Percentiles rank a stretch among this genome's conserved stretches.
Conservation (phyloP, 2,797 vertebrate species). For the Iguana delicatissima region DNA sequence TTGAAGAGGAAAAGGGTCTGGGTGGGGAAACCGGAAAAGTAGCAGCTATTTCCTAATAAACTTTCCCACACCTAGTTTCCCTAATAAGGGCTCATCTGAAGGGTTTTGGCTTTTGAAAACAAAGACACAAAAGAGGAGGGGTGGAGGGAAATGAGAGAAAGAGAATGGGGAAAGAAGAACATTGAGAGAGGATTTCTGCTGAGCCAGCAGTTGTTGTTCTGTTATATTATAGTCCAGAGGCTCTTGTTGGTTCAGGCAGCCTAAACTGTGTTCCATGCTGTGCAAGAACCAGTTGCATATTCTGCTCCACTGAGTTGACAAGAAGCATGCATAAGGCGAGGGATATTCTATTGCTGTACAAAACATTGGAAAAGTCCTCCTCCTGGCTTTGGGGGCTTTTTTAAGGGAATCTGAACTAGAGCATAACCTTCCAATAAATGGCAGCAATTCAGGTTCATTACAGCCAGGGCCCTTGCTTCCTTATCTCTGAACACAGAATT, state of each 20-base stretch:
- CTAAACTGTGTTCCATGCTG: slow-evolving; percentile 18
- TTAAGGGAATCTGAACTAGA: background rate
- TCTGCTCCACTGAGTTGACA: background rate
- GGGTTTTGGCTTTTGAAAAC: slow-evolving; percentile 56
- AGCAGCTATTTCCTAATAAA: slow-evolving; percentile 73
- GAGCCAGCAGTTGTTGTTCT: slow-evolving; percentile 58
- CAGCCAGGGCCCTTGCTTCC: background rate
- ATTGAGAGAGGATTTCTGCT: slow-evolving; percentile 44
- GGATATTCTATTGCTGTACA: background rate
- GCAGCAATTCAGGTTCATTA: background rate
- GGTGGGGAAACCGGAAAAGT: slow-evolving; percentile 69
- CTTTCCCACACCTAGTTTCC: slow-evolving; percentile 72
- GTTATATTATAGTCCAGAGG: slow-evolving; percentile 38
- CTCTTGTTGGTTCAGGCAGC: slow-evolving; percentile 24
- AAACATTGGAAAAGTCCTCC: background rate
- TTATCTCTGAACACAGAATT: background rate
- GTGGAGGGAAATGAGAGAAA: slow-evolving; percentile 46
- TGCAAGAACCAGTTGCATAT: background rate
- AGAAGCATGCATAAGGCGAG: background rate
- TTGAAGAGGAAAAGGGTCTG: slow-evolving; percentile 55
- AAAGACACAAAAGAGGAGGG: slow-evolving; percentile 18
- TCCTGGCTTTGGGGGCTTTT: background rate
- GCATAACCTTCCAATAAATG: background rate
- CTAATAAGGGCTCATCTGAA: slow-evolving; percentile 48
- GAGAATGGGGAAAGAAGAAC: slow-evolving; percentile 37